These are phyloP conservation scores for Tachysurus vachellii DNA, from an alignment of 2,113 vertebrate genomes.

Conservation along the genomic window DNA sequence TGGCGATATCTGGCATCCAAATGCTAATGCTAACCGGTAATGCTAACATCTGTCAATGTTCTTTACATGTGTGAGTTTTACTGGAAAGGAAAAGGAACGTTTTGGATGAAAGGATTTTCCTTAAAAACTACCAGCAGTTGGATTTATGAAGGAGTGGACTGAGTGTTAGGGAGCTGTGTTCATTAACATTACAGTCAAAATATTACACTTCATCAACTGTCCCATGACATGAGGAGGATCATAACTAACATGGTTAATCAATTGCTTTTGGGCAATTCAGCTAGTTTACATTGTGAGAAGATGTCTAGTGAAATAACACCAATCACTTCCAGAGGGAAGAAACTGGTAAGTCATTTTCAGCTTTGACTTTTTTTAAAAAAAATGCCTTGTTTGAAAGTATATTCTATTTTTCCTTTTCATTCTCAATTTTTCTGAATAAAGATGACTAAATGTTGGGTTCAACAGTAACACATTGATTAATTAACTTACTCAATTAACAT, in stretches of 20 bases:
- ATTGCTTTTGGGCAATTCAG: constrained; percentile 49
- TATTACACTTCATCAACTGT: constrained; percentile 1
- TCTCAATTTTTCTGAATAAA: too few species aligned
- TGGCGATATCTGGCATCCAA: constrained; percentile 3
- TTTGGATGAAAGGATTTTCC: neutral
- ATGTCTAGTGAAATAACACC: constrained; percentile 53
- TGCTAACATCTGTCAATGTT: neutral
- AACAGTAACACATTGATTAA: too few species aligned
- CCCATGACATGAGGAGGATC: constrained; percentile 59
- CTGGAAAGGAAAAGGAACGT: too few species aligned
- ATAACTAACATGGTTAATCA: constrained; percentile 56
- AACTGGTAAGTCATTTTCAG: constrained; percentile 63
- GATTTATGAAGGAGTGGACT: neutral
- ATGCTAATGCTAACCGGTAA: too few species aligned
- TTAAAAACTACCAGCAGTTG: neutral
- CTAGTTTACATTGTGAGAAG: constrained; percentile 11
- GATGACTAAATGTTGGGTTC: too few species aligned
- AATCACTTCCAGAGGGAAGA: constrained; percentile 53
- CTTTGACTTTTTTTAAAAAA: too few species aligned
- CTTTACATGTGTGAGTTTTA: neutral
- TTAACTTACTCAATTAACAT: too few species aligned
- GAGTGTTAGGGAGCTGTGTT: neutral
- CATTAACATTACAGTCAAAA: too few species aligned
- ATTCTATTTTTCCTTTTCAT: too few species aligned
- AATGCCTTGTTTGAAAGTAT: too few species aligned